A percentile compares a stretch with the other conserved stretches of the same genome.
Evolutionary conservation across 2,888 invertebrate genomes (phyloP).

Genomic region (Apotomis capreana): DNA sequence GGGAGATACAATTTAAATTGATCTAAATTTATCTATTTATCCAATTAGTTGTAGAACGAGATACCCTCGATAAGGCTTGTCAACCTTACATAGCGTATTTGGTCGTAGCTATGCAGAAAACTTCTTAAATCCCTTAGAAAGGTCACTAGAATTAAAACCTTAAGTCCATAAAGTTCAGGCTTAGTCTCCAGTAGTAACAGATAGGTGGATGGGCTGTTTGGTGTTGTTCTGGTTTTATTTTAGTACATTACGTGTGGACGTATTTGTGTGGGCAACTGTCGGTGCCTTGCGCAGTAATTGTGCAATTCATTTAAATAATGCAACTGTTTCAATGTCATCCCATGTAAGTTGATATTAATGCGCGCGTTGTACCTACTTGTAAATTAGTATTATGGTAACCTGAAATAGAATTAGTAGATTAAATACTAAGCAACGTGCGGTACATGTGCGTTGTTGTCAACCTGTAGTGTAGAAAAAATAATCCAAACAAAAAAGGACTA

Average conservation of each 20-base stretch:
- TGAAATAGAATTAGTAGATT: background rate
- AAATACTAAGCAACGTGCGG: background rate
- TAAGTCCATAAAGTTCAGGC: background rate
- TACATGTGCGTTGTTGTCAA: no score
- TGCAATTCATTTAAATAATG: slow-evolving; percentile 40
- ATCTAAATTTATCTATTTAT: slow-evolving; percentile 25
- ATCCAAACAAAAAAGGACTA: no score
- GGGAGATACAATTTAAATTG: slow-evolving; percentile 18
- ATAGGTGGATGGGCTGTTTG: background rate
- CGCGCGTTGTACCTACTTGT: background rate
- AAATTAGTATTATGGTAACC: background rate
- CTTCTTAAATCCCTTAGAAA: background rate
- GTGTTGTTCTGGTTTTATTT: slow-evolving; percentile 9
- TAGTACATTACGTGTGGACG: slow-evolving; percentile 19
- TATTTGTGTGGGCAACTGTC: slow-evolving; percentile 21
- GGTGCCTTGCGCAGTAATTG: slow-evolving; percentile 38
- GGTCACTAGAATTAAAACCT: slow-evolving; percentile 1
- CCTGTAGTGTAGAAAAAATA: no score
- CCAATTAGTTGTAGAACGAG: slow-evolving; percentile 29
- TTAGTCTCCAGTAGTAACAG: background rate
- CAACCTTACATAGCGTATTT: slow-evolving; percentile 19
- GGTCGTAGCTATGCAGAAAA: background rate
- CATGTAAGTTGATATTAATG: slow-evolving; percentile 19
- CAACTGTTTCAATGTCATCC: slow-evolving; percentile 19
- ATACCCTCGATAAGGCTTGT: slow-evolving; percentile 27